Conservation (phyloP, 2,113 vertebrate species). For the Lethenteron reissneri region DNA sequence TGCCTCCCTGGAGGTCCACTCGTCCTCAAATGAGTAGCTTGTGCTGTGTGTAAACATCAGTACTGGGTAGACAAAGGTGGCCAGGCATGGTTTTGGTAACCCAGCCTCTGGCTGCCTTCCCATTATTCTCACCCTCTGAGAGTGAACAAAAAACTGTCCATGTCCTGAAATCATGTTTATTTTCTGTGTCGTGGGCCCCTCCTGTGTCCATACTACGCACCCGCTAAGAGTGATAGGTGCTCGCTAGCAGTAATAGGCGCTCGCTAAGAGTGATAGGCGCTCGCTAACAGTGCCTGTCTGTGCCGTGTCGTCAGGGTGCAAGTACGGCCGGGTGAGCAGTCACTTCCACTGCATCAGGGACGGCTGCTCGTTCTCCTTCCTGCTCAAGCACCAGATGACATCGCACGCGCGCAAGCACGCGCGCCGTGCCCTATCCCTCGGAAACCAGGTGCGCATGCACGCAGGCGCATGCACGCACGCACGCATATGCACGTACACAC, state of each 20-base stretch:
- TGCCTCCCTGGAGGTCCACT: too few species aligned
- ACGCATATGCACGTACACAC: neutral
- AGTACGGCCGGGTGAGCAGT: slow-evolving; percentile 97
- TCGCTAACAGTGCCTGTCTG: neutral
- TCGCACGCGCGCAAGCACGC: slow-evolving; percentile 95
- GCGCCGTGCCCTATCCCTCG: slow-evolving; percentile 55
- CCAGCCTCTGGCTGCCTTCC: too few species aligned
- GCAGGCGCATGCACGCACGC: neutral
- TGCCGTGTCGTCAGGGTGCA: slow-evolving; percentile 42
- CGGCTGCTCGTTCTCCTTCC: slow-evolving; percentile 96
- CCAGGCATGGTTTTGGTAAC: too few species aligned
- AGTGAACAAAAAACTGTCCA: too few species aligned
- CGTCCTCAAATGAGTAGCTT: too few species aligned
- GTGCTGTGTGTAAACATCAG: too few species aligned
- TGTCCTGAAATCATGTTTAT: slow-evolving; percentile 9
- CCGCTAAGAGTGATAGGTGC: too few species aligned
- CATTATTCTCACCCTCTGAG: too few species aligned
- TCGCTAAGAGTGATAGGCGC: too few species aligned
- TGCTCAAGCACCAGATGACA: slow-evolving; percentile 98
- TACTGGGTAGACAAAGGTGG: too few species aligned
- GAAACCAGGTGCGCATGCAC: neutral
- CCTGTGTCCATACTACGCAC: too few species aligned
- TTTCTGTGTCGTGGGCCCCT: slow-evolving; percentile 21
- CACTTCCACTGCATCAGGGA: slow-evolving; percentile 98
- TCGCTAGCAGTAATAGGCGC: too few species aligned